phyloP scores from a whole-genome alignment of 2,113 vertebrate species.

The Psophia crepitans region DNA sequence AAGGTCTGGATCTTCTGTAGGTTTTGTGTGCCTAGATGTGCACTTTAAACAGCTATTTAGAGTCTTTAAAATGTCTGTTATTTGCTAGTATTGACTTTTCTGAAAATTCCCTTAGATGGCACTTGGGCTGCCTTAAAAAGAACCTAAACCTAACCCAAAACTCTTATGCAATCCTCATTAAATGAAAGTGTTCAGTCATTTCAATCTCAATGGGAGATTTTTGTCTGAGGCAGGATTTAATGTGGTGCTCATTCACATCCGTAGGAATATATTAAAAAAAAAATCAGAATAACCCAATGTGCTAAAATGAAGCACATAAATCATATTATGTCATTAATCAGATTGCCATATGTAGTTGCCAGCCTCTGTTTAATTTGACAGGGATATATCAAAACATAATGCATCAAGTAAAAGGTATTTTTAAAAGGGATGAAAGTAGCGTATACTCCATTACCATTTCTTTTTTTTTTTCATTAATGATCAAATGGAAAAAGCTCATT shows the following conservation, averaged over 20 bases:
- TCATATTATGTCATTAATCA: constrained; percentile 43
- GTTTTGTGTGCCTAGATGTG: neutral
- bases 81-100: neutral
- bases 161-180: neutral
- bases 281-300: constrained; percentile 4
- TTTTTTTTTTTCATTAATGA: constrained; percentile 6
- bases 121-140: neutral
- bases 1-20: neutral
- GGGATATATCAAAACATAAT: constrained; percentile 17
- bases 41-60: neutral
- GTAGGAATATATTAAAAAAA: constrained; percentile 20
- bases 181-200: constrained; percentile 15
- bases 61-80: neutral
- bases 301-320: constrained; percentile 44
- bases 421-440: neutral
- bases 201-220: constrained; percentile 34
- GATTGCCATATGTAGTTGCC: neutral
- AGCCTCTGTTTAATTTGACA: constrained; percentile 25
- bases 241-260: constrained; percentile 20
- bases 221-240: constrained; percentile 31
- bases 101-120: neutral
- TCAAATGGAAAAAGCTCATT: constrained; percentile 14
- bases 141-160: neutral
- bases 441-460: neutral
- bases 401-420: constrained; percentile 23